These are phyloP conservation scores for Cosmia pyralina DNA, from an alignment of 2,888 invertebrate genomes.

Conservation along the genomic window DNA sequence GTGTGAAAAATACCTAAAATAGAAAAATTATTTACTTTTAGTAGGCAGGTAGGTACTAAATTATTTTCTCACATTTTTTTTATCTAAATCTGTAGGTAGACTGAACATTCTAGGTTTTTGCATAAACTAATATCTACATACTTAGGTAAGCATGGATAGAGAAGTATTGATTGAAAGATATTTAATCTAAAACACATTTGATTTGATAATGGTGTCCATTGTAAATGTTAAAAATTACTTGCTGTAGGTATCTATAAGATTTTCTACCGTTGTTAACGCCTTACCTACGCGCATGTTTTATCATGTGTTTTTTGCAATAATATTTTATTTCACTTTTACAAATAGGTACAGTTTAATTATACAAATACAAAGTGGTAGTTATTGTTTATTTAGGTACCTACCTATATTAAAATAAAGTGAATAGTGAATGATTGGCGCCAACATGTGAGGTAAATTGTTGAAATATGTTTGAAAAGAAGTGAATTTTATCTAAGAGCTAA, in stretches of 20 bases:
- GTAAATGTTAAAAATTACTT: not conserved
- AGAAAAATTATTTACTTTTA: not conserved
- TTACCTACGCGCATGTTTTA: not conserved
- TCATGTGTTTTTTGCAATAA: not conserved
- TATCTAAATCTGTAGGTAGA: not conserved
- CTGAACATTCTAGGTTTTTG: not conserved
- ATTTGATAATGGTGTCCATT: not conserved
- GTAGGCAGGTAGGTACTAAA: not conserved
- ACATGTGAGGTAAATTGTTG: slow-evolving; percentile 63
- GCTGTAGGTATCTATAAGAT: not conserved
- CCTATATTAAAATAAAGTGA: slow-evolving; percentile 12
- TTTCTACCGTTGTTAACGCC: not conserved
- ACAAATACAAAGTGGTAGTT: slow-evolving; percentile 5
- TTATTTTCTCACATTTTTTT: not conserved
- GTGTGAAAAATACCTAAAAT: not conserved
- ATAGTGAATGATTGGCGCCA: slow-evolving; percentile 45
- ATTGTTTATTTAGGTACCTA: slow-evolving; percentile 9
- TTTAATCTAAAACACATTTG: not conserved
- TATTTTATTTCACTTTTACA: not conserved
- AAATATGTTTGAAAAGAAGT: slow-evolving; percentile 74
- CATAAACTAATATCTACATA: not conserved
- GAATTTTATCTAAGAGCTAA: slow-evolving; percentile 78
- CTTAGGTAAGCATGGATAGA: not conserved
- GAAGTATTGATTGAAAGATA: not conserved
- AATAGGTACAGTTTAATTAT: not conserved